Conservation (phyloP, 2,888 invertebrate species). For the Erebia palarica region DNA sequence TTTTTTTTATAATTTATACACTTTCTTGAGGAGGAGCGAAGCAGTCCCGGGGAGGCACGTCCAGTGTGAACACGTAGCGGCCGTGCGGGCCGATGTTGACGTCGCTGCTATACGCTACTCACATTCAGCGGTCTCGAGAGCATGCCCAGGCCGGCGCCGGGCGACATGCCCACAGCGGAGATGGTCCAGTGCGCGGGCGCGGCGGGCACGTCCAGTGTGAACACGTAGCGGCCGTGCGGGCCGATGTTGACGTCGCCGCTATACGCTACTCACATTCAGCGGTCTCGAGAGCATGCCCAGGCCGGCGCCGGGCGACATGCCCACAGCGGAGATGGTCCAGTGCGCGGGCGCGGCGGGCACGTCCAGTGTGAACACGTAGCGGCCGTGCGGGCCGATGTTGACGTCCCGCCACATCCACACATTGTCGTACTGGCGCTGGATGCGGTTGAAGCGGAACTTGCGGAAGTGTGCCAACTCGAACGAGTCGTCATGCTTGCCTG, state of each 20-base stretch:
- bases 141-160: constrained; percentile 93
- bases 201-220: constrained; percentile 77
- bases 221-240: constrained; percentile 93
- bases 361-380: constrained; percentile 88
- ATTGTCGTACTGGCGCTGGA: constrained; percentile 95
- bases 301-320: constrained; percentile 92
- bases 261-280: constrained; percentile 7
- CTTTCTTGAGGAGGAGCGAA: constrained; percentile 86
- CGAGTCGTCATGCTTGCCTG: constrained; percentile 84
- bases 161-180: constrained; percentile 95
- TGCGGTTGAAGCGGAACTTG: constrained; percentile 92
- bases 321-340: constrained; percentile 97
- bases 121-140: constrained; percentile 64
- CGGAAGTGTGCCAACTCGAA: constrained; percentile 89
- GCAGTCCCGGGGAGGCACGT: constrained; percentile 87
- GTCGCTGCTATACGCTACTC: constrained; percentile 85
- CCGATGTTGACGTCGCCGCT: constrained; percentile 96
- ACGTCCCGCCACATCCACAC: constrained; percentile 98
- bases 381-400: constrained; percentile 95
- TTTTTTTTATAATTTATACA: too few relatives aligned
- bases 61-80: constrained; percentile 89
- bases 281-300: constrained; percentile 89
- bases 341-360: constrained; percentile 85
- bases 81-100: constrained; percentile 96
- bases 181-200: constrained; percentile 95